Evolutionary conservation across 2,888 invertebrate genomes (phyloP).

Genomic region (Apotomis capreana): DNA sequence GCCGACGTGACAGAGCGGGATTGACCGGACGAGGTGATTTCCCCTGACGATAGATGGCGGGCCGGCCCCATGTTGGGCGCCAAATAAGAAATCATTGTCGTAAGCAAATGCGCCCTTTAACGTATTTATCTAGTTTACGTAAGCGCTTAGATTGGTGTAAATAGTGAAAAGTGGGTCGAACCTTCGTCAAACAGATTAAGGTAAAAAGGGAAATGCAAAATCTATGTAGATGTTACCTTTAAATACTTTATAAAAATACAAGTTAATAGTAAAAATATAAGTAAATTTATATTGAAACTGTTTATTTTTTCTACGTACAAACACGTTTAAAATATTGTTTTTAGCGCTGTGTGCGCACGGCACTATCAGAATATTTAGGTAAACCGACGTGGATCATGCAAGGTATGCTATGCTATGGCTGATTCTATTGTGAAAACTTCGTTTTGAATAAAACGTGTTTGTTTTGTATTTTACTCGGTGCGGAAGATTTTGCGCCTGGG

Average conservation of each 20-base stretch:
- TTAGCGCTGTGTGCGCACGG: too few species aligned
- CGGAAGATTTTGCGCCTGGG: too few species aligned
- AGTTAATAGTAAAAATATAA: too few species aligned
- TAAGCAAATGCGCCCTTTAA: constrained; percentile 26
- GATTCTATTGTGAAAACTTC: background rate
- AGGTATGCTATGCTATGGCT: background rate
- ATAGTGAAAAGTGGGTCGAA: too few species aligned
- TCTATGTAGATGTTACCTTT: too few species aligned
- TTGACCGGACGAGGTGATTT: constrained; percentile 58
- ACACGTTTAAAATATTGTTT: too few species aligned
- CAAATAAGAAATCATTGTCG: constrained; percentile 46
- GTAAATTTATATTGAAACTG: too few species aligned
- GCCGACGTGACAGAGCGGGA: constrained; percentile 50
- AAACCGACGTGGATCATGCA: background rate
- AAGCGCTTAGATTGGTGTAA: background rate
- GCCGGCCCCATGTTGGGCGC: constrained; percentile 50
- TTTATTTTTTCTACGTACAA: too few species aligned
- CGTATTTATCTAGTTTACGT: constrained; percentile 21
- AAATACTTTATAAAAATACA: too few species aligned
- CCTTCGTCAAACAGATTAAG: too few species aligned
- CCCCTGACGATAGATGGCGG: constrained; percentile 55
- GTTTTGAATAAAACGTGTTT: background rate
- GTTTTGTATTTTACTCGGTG: background rate
- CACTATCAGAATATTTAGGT: background rate
- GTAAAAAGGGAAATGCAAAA: too few species aligned